phyloP scores from a whole-genome alignment of 1,140 invertebrate genomes.

The Schlechtendalia chinensis region DNA sequence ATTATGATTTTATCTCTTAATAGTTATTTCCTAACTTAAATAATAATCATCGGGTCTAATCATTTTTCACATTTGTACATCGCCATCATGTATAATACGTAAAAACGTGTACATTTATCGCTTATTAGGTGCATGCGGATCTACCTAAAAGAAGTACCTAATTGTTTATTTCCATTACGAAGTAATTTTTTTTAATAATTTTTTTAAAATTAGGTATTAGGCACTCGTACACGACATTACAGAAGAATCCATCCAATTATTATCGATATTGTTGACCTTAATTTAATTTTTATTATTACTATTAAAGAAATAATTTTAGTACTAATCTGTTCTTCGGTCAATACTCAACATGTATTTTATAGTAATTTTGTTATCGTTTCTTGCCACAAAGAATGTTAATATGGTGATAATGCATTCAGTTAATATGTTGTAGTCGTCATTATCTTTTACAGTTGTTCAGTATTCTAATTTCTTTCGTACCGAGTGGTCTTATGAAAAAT shows the following conservation, averaged over 20 bases:
- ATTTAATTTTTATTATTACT: not conserved
- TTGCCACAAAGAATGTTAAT: not conserved
- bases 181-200: not conserved
- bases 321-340: not conserved
- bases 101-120: not conserved
- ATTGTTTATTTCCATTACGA: not conserved
- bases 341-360: not conserved
- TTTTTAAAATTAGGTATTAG: not conserved
- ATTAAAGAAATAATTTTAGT: not conserved
- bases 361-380: not conserved
- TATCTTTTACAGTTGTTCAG: not conserved
- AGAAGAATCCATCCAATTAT: not conserved
- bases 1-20: slow-evolving; percentile 17
- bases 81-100: not conserved
- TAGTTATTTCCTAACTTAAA: not conserved
- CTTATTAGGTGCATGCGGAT: no score
- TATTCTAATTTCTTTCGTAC: not conserved
- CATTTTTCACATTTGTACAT: not conserved
- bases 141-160: not conserved
- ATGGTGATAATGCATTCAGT: slow-evolving; percentile 1
- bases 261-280: slow-evolving; percentile 1
- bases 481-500: not conserved
- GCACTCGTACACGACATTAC: not conserved
- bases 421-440: not conserved
- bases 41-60: not conserved